phyloP scores from a whole-genome alignment of 2,113 vertebrate genomes.

The Corythoichthys intestinalis region DNA sequence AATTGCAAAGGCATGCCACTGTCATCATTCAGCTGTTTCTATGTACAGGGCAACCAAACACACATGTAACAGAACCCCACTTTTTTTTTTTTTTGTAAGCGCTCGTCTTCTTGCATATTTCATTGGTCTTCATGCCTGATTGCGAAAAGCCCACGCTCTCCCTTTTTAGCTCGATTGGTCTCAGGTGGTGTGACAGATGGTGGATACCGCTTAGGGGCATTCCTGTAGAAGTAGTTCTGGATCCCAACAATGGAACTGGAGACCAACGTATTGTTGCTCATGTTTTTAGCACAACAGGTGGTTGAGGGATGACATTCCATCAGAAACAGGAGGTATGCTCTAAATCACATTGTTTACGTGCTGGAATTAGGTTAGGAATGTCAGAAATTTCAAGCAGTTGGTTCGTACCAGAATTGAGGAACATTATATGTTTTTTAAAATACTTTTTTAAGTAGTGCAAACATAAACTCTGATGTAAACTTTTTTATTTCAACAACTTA shows the following conservation, averaged over 20 bases:
- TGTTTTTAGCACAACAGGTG: slow-evolving; percentile 52
- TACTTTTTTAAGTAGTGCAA: no score
- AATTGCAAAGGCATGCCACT: slow-evolving; percentile 1
- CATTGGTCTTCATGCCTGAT: slow-evolving; percentile 67
- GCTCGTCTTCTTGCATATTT: slow-evolving; percentile 73
- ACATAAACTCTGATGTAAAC: no score
- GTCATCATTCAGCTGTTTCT: slow-evolving; percentile 13
- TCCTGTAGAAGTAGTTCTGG: slow-evolving; percentile 62
- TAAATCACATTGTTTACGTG: slow-evolving; percentile 42
- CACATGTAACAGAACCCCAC: slow-evolving; percentile 58
- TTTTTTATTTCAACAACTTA: no score
- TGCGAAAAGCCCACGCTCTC: slow-evolving; percentile 50
- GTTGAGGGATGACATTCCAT: slow-evolving; percentile 57
- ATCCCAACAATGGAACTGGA: slow-evolving; percentile 51
- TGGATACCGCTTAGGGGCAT: slow-evolving; percentile 51
- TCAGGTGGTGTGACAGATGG: slow-evolving; percentile 70
- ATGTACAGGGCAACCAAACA: slow-evolving; percentile 17
- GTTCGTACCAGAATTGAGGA: no score
- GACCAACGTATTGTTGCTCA: slow-evolving; percentile 37
- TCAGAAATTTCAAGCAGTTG: background rate
- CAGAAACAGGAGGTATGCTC: slow-evolving; percentile 43
- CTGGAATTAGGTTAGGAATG: slow-evolving; percentile 27
- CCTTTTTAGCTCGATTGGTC: slow-evolving; percentile 56
- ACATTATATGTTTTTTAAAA: no score
- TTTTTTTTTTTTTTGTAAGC: slow-evolving; percentile 47